Base-by-base conservation (phyloP, 2,797 vertebrate species). In the Sandelia bainsii region DNA sequence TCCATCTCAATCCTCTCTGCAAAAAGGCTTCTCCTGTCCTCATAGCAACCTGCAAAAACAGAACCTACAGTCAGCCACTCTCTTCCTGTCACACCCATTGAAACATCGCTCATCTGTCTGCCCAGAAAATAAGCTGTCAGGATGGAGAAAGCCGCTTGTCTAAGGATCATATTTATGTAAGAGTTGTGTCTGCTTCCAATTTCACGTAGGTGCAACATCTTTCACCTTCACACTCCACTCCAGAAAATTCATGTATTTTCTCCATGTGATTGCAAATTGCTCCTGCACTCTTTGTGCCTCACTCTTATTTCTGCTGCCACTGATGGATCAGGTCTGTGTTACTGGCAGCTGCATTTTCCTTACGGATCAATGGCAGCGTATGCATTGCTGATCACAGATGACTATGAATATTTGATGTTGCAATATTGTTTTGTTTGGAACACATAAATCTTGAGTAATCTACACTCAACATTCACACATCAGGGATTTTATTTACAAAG, bases 81-180 rank as follows among this genome's bases (percentile, higher is more conserved):
- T 86, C 69, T 83, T 85, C 63, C 71, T 87, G 79, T 89, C 90
- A 86, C 81, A 87, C 76, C 75, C 85, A 81, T 72, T 84, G 86
- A 89, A 85, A 87, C 83, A 81, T 90, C 81, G 67, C 72, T 88
- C 83, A 85, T 87, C 75, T 84, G 80, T 84, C 87, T 79, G 71
- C 82, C 82, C 71, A 75, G 88, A 91, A 92, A 92, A 92, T 91
- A 91, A 87, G 89, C 83, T 92, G 90, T 91, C 91, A 92, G 77
- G 50, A 63, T 68, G 72, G 72, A 77, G 79, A 79, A 87, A 87
- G 84, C 69, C 82, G 81, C 78, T 88, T 83, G 83, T 90, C 81
- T 84, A 81, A 90, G 82, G 75, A 92, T 89, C 80, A 89, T 90
- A 87, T 92, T 93, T 92, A 93, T 92, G 90, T 92, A 91, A 91